Evolutionary conservation across 2,113 vertebrate genomes (phyloP).

Genomic region (Podilymbus podiceps): DNA sequence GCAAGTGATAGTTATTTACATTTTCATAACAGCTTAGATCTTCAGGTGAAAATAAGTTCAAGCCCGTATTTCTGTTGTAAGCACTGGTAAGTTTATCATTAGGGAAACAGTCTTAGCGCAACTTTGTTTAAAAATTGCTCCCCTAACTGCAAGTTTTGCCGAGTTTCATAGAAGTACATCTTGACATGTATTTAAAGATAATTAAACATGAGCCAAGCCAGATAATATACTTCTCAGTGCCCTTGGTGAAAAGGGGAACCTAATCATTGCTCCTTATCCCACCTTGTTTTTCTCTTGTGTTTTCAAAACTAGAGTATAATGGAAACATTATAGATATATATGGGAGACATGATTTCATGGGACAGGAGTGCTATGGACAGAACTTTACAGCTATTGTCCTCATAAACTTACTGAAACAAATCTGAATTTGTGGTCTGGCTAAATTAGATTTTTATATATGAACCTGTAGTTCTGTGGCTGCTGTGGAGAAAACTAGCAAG

Average conservation of each 20-base stretch:
- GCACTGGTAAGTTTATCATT: neutral
- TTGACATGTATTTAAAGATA: neutral
- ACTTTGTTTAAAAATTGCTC: neutral
- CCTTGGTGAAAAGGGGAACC: neutral
- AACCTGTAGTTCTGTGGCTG: neutral
- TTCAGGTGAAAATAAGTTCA: neutral
- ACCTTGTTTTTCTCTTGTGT: neutral
- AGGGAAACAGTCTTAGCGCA: neutral
- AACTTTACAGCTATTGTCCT: neutral
- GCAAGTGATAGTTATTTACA: neutral
- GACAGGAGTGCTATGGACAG: neutral
- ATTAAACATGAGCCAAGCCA: neutral
- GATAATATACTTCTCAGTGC: neutral
- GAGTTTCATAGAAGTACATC: neutral
- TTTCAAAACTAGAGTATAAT: neutral
- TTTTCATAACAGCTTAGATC: neutral
- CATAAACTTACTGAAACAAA: neutral
- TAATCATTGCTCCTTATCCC: neutral
- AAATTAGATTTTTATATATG: neutral
- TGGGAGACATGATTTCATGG: neutral
- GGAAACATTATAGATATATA: neutral
- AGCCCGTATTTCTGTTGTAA: neutral
- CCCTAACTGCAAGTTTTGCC: neutral
- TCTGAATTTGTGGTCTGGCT: neutral
- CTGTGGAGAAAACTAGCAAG: neutral